Conservation (phyloP, 1,140 invertebrate species). For the Epicauta chinensis region DNA sequence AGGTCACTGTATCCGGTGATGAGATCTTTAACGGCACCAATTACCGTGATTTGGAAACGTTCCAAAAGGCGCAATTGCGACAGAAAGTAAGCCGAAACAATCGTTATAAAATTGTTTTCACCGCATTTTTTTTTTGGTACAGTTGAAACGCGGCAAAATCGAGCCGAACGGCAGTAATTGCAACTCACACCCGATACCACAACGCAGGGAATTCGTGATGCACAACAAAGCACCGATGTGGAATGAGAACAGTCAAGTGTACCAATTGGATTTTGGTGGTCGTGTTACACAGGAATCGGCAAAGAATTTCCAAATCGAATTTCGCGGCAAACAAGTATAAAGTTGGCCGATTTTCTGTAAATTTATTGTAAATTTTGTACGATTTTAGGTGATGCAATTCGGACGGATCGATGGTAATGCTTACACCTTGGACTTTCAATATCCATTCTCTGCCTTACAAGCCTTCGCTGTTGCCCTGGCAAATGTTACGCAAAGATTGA, state of each 20-base stretch:
- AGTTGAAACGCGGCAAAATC: constrained; percentile 60
- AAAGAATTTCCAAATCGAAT: constrained; percentile 99
- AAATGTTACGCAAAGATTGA: constrained; percentile 96
- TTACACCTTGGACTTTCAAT: constrained; percentile 98
- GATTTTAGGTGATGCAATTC: constrained; percentile 94
- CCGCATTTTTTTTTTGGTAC: constrained; percentile 16
- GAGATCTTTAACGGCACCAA: constrained; percentile 58
- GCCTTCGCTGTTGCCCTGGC: constrained; percentile 97
- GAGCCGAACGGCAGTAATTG: constrained; percentile 49
- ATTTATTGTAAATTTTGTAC: not conserved
- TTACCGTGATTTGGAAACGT: constrained; percentile 86
- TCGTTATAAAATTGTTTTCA: not conserved
- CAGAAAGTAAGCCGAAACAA: constrained; percentile 66
- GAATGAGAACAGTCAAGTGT: constrained; percentile 99
- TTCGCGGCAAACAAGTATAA: constrained; percentile 86
- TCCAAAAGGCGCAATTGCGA: constrained; percentile 88
- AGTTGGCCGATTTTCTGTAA: too few relatives aligned
- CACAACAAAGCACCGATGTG: constrained; percentile 99
- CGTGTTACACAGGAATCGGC: constrained; percentile 98
- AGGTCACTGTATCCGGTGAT: constrained; percentile 61
- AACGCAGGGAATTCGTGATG: constrained; percentile 82
- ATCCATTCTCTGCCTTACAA: constrained; percentile 96
- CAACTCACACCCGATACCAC: constrained; percentile 46
- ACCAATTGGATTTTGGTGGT: constrained; percentile 98
- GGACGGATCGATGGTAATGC: constrained; percentile 97